Conservation (phyloP, 2,113 vertebrate species). For the Engraulis encrasicolus region DNA sequence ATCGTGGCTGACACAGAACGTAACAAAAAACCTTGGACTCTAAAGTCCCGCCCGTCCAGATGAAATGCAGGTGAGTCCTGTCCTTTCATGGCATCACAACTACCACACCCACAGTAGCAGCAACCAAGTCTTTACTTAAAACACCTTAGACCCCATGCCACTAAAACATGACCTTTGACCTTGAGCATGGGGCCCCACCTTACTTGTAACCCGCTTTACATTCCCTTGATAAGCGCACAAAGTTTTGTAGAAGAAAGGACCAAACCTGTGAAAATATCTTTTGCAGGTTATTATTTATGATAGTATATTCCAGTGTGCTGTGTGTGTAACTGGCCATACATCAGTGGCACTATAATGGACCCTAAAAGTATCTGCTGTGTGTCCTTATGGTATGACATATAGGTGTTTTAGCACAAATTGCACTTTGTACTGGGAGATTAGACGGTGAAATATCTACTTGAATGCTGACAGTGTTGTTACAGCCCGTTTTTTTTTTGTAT, state of each 20-base stretch:
- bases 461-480: not conserved
- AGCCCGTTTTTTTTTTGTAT: not conserved
- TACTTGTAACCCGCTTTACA: not conserved
- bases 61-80: too few relatives aligned
- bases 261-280: not conserved
- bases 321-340: not conserved
- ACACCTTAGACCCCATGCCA: constrained; percentile 17
- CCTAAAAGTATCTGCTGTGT: not conserved
- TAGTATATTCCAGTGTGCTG: not conserved
- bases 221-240: constrained; percentile 10
- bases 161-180: not conserved
- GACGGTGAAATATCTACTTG: not conserved
- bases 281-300: not conserved
- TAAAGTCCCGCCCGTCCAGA: too few relatives aligned
- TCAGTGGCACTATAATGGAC: not conserved
- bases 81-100: too few relatives aligned
- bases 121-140: not conserved
- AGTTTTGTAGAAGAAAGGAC: not conserved
- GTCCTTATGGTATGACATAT: not conserved
- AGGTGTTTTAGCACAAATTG: constrained; percentile 3
- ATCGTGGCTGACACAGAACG: too few relatives aligned
- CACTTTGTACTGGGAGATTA: not conserved
- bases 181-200: not conserved
- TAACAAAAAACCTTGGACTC: too few relatives aligned
- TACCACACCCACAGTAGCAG: too few relatives aligned